Conservation (phyloP, 2,797 vertebrate genomes). For the Gymnothorax reevesii region DNA sequence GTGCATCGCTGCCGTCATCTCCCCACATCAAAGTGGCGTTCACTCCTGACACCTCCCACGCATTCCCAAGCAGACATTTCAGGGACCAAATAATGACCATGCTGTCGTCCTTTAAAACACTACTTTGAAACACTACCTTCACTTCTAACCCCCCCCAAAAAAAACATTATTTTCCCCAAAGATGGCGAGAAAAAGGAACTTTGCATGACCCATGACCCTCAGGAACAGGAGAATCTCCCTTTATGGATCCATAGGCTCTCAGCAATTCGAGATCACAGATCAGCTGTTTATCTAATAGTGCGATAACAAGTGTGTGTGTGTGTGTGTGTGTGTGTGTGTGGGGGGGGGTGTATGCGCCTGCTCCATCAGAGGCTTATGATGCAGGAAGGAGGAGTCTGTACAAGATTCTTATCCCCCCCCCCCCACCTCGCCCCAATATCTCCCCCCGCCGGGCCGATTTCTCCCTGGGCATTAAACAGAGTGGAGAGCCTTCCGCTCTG, state of each 20-base stretch:
- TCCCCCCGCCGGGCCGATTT: slow-evolving; percentile 16
- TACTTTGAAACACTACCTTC: background rate
- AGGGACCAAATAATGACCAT: background rate
- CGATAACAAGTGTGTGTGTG: background rate
- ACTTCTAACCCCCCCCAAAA: background rate
- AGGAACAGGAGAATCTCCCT: background rate
- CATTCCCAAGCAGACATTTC: background rate
- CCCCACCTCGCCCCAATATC: background rate
- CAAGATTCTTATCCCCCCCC: slow-evolving; percentile 22
- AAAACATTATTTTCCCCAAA: background rate
- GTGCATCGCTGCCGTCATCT: background rate
- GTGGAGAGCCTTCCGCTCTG: slow-evolving; percentile 38
- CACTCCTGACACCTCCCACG: slow-evolving; percentile 18
- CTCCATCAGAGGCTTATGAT: slow-evolving; percentile 35
- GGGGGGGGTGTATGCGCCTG: slow-evolving; percentile 35
- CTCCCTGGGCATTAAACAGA: slow-evolving; percentile 37
- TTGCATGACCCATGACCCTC: background rate
- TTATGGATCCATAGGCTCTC: background rate
- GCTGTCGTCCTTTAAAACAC: background rate
- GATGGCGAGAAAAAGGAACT: background rate
- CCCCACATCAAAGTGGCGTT: slow-evolving; percentile 26
- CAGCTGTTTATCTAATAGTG: slow-evolving; percentile 20
- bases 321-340: no score
- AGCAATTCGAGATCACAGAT: background rate
- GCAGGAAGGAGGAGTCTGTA: slow-evolving; percentile 25